These are phyloP conservation scores for Apostichopus parvimensis DNA, from an alignment of 35 echinoderm and acorn worm species.

Conservation along the genomic window DNA sequence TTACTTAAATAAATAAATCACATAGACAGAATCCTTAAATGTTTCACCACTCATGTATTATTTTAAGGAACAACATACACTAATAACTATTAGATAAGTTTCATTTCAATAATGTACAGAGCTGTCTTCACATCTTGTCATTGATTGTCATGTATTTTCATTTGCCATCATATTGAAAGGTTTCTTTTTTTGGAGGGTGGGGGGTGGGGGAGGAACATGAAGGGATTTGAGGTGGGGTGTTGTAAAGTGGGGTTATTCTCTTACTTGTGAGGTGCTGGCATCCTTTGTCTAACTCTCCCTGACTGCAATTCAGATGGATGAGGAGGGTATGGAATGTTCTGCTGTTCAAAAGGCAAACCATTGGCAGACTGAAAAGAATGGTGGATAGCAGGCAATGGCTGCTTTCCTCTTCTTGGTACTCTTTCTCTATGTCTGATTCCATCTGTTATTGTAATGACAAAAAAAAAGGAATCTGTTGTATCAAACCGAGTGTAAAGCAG, in stretches of 20 bases:
- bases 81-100: no score
- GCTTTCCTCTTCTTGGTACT: constrained; percentile 27
- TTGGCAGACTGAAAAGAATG: constrained; percentile 30
- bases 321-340: constrained; percentile 51
- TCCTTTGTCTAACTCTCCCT: constrained; percentile 38
- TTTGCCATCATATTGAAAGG: no score
- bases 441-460: not conserved
- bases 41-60: no score
- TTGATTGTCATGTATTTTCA: no score
- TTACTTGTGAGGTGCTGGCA: constrained; percentile 60
- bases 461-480: not conserved
- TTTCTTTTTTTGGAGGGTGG: no score
- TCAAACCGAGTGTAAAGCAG: no score
- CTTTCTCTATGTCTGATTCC: constrained; percentile 12
- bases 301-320: constrained; percentile 18
- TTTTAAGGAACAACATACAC: no score
- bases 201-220: no score
- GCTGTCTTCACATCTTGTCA: no score
- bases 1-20: no score
- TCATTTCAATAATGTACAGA: no score
- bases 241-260: not conserved
- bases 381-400: not conserved
- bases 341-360: constrained; percentile 53
- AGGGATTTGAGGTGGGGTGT: not conserved
- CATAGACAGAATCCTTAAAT: no score